These are phyloP conservation scores for Hetaerina titia DNA, from an alignment of 2,888 invertebrate species.

Conservation along the genomic window DNA sequence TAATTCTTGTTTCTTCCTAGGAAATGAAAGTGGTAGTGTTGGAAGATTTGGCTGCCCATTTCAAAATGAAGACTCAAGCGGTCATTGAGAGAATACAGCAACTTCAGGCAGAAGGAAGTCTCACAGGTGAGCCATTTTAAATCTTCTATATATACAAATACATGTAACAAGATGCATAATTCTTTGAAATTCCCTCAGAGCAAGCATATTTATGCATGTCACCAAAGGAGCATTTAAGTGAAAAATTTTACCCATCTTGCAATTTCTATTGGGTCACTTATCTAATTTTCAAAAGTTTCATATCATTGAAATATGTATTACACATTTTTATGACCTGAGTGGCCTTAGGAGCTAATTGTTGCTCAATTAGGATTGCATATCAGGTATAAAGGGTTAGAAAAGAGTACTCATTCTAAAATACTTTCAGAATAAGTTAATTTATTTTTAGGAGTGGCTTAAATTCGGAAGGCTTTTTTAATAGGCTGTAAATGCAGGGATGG, in stretches of 20 bases:
- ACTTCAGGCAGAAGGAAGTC: constrained; percentile 87
- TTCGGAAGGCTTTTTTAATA: no score
- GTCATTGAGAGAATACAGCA: constrained; percentile 92
- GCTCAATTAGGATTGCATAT: no score
- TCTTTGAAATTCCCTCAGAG: not conserved
- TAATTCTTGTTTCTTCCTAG: constrained; percentile 76
- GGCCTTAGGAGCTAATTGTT: no score
- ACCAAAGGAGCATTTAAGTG: no score
- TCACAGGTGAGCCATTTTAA: constrained; percentile 81
- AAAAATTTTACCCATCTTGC: no score
- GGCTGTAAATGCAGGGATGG: no score
- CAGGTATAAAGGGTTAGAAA: no score
- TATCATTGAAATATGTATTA: not conserved
- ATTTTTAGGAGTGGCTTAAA: no score
- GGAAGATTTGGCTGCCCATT: constrained; percentile 95
- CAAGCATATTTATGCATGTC: no score
- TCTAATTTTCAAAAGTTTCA: not conserved
- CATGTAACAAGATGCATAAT: not conserved
- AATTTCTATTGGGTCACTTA: no score
- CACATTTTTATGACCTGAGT: not conserved
- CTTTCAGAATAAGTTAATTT: no score
- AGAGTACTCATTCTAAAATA: no score
- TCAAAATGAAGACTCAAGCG: constrained; percentile 94
- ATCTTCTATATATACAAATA: not conserved
- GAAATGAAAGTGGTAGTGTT: constrained; percentile 94